Percentiles rank a stretch among this genome's conserved stretches.
Evolutionary conservation across 2,797 vertebrate genomes (phyloP).

Genomic region (Hydrophis major): DNA sequence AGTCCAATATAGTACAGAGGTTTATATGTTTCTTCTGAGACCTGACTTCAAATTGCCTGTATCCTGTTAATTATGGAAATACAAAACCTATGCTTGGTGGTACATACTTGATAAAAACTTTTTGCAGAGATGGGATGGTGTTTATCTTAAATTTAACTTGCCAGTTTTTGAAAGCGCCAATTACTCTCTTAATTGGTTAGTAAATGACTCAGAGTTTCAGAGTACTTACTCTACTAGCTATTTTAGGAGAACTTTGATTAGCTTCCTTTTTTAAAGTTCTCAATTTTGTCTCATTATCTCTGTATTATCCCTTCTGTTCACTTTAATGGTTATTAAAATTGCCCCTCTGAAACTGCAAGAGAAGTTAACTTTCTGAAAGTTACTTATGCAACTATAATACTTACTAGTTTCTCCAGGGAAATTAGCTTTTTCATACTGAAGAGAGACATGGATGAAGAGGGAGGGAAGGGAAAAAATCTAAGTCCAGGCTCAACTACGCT

Average conservation of each 20-base stretch:
- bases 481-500: constrained; percentile 16
- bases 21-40: neutral
- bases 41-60: neutral
- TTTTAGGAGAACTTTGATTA: constrained; percentile 60
- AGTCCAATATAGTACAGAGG: neutral
- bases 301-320: constrained; percentile 54
- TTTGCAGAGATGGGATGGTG: constrained; percentile 3
- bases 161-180: constrained; percentile 8
- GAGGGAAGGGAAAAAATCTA: constrained; percentile 7
- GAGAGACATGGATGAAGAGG: constrained; percentile 27
- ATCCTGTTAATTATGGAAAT: neutral
- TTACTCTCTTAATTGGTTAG: neutral
- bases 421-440: constrained; percentile 57
- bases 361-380: neutral
- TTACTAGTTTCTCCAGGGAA: constrained; percentile 63
- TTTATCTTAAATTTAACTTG: constrained; percentile 14
- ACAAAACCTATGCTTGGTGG: neutral
- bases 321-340: constrained; percentile 60
- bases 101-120: neutral
- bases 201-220: constrained; percentile 31
- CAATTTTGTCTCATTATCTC: constrained; percentile 52
- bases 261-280: constrained; percentile 46
- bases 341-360: constrained; percentile 28
- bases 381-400: constrained; percentile 15
- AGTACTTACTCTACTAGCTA: constrained; percentile 52